phyloP scores from a whole-genome alignment of 2,797 vertebrate species.

The Crypturellus tataupa region DNA sequence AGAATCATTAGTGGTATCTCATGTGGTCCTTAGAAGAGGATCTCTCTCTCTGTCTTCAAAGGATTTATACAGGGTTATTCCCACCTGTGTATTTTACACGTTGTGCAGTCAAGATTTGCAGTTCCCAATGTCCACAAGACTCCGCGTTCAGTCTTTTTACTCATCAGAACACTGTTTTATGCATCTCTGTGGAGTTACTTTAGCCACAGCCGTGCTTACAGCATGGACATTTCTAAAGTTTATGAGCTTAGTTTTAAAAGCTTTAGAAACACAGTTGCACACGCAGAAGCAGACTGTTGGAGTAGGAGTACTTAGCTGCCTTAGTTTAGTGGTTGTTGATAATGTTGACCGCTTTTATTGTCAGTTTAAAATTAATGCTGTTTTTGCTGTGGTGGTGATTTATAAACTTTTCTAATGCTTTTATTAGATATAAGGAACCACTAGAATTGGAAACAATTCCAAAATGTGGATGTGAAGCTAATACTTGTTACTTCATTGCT shows the following conservation, averaged over 20 bases:
- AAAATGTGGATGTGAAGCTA: background rate
- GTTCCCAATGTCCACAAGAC: background rate
- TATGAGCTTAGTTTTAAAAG: background rate
- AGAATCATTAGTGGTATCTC: background rate
- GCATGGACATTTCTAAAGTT: background rate
- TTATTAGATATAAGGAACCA: background rate
- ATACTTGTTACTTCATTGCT: background rate
- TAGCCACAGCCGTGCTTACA: background rate
- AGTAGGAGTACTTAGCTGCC: background rate
- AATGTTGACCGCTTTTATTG: background rate
- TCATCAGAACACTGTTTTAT: background rate
- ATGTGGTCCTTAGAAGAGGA: background rate
- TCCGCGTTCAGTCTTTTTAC: background rate
- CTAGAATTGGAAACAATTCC: background rate
- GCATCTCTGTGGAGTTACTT: background rate
- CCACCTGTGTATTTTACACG: background rate
- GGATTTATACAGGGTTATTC: background rate
- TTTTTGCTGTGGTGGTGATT: background rate
- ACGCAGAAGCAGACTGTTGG: background rate
- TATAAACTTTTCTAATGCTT: background rate
- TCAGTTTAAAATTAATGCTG: background rate
- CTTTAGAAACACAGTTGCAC: background rate
- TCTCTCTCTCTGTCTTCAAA: background rate
- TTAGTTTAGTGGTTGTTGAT: background rate
- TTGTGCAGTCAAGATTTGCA: accelerated